Base-by-base conservation (phyloP, 2,797 vertebrate genomes). In the Neoniphon sammara region DNA sequence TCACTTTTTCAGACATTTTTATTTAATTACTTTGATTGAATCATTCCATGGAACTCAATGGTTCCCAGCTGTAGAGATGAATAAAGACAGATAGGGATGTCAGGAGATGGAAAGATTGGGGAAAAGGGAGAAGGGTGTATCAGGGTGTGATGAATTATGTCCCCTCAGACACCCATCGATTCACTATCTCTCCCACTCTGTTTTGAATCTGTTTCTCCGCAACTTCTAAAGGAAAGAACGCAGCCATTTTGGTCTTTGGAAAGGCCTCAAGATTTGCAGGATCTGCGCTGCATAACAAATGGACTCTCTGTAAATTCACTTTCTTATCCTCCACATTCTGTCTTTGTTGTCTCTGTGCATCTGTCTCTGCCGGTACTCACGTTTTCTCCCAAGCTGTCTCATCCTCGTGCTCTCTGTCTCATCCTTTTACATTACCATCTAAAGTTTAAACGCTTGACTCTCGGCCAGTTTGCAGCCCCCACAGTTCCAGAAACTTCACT, bases 371-470 rank as follows among this genome's bases (percentile, higher is more conserved):
- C n/a, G 23, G 11, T 56, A 58, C 21, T 47, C 7, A 30, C 27
- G 65, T 27, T 69, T 39, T 49, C 36, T 54, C 25, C 50, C 10
- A 42, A 50, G 75, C 23, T 62, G 54, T 30, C 25, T 25, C 64
- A 56, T 64, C 20, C 34, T 23, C 17, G 8, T 56, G 42, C 52
- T 70, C 56, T 52, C 54, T 30, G 68, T 72, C 68, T 78, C 39
- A 67, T 88, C 59, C 15, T 7, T 17, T 82, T 17, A 75, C 34
- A 75, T 70, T 70, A 78, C 53, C 21, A 73, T 77, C 63, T 57
- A 34, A 70, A 69, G 18, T 31, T 20, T 2, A 23, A 75, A 70
- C 1, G 1, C 81, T 47, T 27, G 20, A 47, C 42, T 59, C 59
- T 42, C 11, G 36, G 57, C 9, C 62, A 62, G 58, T 60, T 30